phyloP scores from a whole-genome alignment of 1,140 invertebrate species.

The Thaumatotibia leucotreta region DNA sequence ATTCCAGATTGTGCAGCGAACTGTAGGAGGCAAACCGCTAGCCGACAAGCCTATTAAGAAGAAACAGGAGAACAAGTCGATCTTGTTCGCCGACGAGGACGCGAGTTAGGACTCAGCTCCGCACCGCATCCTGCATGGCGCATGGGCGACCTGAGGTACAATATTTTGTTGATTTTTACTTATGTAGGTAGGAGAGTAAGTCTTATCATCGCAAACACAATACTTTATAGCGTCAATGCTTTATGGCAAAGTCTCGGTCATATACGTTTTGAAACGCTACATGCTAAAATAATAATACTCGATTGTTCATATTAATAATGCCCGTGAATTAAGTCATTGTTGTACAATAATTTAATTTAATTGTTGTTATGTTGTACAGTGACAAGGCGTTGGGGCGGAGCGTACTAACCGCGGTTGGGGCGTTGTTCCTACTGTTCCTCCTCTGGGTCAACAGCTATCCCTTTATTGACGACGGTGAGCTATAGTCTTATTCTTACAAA shows the following conservation, averaged over 20 bases:
- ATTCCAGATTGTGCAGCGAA: slow-evolving; percentile 75
- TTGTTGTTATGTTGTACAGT: not conserved
- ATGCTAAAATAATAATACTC: no score
- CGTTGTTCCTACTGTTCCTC: slow-evolving; percentile 79
- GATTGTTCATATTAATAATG: no score
- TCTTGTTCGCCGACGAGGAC: slow-evolving; percentile 77
- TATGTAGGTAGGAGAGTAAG: slow-evolving; percentile 15
- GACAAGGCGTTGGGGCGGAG: slow-evolving; percentile 75
- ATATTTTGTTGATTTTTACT: no score
- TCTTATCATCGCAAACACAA: no score
- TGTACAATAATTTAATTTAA: not conserved
- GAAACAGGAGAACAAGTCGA: slow-evolving; percentile 63
- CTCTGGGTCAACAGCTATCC: slow-evolving; percentile 83
- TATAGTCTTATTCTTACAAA: slow-evolving; percentile 1
- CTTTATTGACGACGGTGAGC: slow-evolving; percentile 78
- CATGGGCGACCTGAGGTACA: not conserved
- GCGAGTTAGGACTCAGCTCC: slow-evolving; percentile 43
- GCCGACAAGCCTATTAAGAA: slow-evolving; percentile 50
- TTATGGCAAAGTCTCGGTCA: no score
- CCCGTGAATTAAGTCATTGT: no score
- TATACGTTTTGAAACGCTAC: no score
- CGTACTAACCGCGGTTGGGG: slow-evolving; percentile 75
- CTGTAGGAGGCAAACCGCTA: slow-evolving; percentile 69
- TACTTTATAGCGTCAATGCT: no score
- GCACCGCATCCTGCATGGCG: not conserved